Percentiles rank a stretch among this genome's conserved stretches.
Evolutionary conservation across 2,113 vertebrate genomes (phyloP).

Genomic region (Donacobius atricapilla): DNA sequence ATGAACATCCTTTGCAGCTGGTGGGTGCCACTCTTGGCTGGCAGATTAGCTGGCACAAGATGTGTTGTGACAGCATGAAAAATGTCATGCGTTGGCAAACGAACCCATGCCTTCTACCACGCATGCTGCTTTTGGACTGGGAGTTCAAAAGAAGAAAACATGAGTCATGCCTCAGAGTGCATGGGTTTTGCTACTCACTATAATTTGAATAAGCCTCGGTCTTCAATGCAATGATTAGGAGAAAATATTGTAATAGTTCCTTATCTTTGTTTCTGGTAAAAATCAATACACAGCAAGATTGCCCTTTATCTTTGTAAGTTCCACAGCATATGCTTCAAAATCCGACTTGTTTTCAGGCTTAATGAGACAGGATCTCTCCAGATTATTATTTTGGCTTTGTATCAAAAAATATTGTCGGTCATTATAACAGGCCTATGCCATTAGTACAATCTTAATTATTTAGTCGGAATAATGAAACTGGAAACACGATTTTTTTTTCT

Average conservation of each 20-base stretch:
- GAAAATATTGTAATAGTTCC: constrained; percentile 32
- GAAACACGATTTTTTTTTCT: background rate
- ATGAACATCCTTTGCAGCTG: constrained; percentile 35
- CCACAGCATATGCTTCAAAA: background rate
- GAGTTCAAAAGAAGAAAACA: constrained; percentile 38
- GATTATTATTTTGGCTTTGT: constrained; percentile 12
- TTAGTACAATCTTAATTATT: background rate
- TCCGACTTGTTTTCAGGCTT: background rate
- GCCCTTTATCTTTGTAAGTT: background rate
- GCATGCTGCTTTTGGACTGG: constrained; percentile 46
- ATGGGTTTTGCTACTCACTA: constrained; percentile 39
- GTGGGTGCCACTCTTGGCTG: constrained; percentile 68
- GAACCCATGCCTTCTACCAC: constrained; percentile 28
- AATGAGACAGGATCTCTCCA: background rate
- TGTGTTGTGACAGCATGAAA: constrained; percentile 53
- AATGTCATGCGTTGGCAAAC: constrained; percentile 64
- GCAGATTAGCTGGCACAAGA: constrained; percentile 43
- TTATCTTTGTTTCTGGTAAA: constrained; percentile 50
- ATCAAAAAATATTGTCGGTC: background rate
- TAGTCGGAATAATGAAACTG: background rate
- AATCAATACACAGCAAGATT: background rate
- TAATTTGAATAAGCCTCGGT: constrained; percentile 57
- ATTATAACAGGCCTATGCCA: background rate
- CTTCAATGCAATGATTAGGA: constrained; percentile 36
- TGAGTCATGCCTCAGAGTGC: constrained; percentile 66